Evolutionary conservation across 2,113 vertebrate genomes (phyloP), one percentile per base, ranked within the genome.

Genomic region (Burhinus oedicnemus): DNA sequence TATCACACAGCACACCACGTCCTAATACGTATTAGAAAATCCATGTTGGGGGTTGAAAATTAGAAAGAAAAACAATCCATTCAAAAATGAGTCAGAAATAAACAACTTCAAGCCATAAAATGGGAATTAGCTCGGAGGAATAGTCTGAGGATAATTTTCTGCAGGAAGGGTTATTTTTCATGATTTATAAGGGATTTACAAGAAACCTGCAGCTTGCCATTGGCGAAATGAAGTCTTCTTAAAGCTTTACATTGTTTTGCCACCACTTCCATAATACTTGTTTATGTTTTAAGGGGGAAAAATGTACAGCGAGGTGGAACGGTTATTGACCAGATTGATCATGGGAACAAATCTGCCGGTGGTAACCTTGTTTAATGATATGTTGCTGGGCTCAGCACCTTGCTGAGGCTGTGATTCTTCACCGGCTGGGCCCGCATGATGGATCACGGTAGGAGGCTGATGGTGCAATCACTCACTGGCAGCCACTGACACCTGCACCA

Each of bases 391-490:
- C 98, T 99, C 98, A 98, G 98, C 98, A 98, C 98, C 98, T 98
- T 97, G 98, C 98, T 96, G 97, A 94, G 97, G 98, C 98, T 98
- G 98, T 97, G 98, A 98, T 98, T 98, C 98, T 95, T 98, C 98
- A 98, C 98, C 95, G 98, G 98, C 98, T 98, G 98, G 98, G 98
- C 96, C 98, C 97, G 98, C 98, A 98, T 99, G 99, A 99, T 99
- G 99, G 99, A 99, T 99, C 98, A 98, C 98, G 98, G 98, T 98
- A 98, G 98, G 98, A 98, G 98, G 98, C 98, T 99, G 99, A 99
- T 99, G 99, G 99, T 97, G 97, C 99, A 98, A 99, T 99, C 99
- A 99, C 99, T 99, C 99, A 99, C 98, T 96, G 98, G 98, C 98
- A 97, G 95, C 93, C 97, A 96, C 95, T 94, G 97, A 98, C 98